These are phyloP conservation scores for Atractosteus spatula DNA, from an alignment of 2,113 vertebrate genomes.

Conservation along the genomic window DNA sequence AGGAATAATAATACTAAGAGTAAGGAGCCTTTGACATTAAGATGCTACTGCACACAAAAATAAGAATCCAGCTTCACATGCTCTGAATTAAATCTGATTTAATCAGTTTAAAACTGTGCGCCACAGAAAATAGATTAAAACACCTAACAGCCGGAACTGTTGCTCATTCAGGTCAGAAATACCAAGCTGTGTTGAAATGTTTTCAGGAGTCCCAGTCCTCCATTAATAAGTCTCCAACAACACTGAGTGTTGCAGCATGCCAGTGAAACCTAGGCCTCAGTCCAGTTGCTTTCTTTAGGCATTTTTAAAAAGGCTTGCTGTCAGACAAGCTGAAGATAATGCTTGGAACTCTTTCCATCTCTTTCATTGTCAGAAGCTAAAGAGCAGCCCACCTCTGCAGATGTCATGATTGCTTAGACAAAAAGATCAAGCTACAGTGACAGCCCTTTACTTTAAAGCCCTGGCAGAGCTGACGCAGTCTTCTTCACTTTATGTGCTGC, in stretches of 20 bases:
- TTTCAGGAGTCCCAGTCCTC: background rate
- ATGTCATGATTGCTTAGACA: conserved; percentile 57
- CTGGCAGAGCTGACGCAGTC: conserved; percentile 50
- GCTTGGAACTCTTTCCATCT: conserved; percentile 50
- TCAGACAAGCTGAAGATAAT: conserved; percentile 38
- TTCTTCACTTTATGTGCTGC: conserved; percentile 56
- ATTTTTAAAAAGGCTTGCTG: conserved; percentile 9
- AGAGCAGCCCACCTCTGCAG: conserved; percentile 46
- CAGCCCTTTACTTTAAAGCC: conserved; percentile 45
- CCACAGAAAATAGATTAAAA: conserved; percentile 6
- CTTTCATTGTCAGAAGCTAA: conserved; percentile 43
- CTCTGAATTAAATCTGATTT: conserved; percentile 21
- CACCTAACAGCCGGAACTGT: conserved; percentile 24
- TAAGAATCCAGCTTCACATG: background rate
- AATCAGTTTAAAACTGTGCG: conserved; percentile 25
- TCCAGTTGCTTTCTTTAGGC: background rate
- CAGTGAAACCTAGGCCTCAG: background rate
- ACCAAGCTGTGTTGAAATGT: background rate
- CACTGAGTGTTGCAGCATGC: background rate
- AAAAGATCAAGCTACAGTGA: conserved; percentile 29
- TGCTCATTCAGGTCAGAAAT: conserved; percentile 28
- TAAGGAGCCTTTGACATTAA: conserved; percentile 5
- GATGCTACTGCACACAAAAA: background rate
- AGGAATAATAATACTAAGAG: conserved; percentile 17
- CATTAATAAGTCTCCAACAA: conserved; percentile 4